These are phyloP conservation scores for Aphelocoma californica DNA, from an alignment of 2,797 vertebrate genomes.

Conservation along the genomic window DNA sequence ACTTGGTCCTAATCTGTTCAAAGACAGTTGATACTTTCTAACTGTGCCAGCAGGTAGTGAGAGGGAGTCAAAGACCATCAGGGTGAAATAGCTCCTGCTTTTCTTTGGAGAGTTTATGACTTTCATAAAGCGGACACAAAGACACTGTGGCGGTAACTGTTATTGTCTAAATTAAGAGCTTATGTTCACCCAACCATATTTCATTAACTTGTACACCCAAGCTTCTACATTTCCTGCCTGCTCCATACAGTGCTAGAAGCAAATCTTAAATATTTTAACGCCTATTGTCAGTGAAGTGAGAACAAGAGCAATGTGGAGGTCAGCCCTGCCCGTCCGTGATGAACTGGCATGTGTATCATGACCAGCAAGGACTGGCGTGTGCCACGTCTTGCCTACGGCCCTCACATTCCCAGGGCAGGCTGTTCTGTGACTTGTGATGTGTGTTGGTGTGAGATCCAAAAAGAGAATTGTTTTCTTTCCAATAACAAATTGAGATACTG, in stretches of 20 bases:
- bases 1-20: slow-evolving; percentile 87
- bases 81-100: slow-evolving; percentile 43
- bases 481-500: background rate
- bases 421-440: fast-evolving
- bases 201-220: slow-evolving; percentile 64
- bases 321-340: background rate
- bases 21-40: slow-evolving; percentile 79
- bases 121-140: slow-evolving; percentile 67
- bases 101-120: slow-evolving; percentile 66
- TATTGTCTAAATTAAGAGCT: slow-evolving; percentile 68
- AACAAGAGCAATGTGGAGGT: background rate
- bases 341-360: fast-evolving
- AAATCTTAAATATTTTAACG: slow-evolving; percentile 18
- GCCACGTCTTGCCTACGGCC: fast-evolving
- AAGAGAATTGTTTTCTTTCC: background rate
- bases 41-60: slow-evolving; percentile 71
- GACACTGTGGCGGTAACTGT: slow-evolving; percentile 38
- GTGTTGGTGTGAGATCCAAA: background rate
- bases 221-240: slow-evolving; percentile 55
- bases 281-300: background rate
- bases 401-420: fast-evolving
- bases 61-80: slow-evolving; percentile 55
- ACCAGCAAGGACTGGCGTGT: fast-evolving
- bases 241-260: background rate
- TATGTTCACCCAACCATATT: slow-evolving; percentile 68